Conservation (phyloP, 2,888 invertebrate species). For the Adineta ricciae region DNA sequence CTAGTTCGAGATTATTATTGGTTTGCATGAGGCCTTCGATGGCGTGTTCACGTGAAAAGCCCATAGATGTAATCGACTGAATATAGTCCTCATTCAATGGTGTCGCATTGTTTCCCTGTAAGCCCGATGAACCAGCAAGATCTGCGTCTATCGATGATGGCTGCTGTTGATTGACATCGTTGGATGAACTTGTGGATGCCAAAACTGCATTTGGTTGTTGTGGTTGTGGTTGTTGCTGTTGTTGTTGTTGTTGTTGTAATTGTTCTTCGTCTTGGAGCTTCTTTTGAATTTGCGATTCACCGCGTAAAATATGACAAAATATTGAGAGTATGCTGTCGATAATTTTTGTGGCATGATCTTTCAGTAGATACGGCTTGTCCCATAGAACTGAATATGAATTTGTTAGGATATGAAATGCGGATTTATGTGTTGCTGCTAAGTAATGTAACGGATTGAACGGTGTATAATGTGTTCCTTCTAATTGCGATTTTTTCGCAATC, state of each 20-base stretch:
- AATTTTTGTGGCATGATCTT: conserved; percentile 66
- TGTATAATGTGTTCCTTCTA: conserved; percentile 36
- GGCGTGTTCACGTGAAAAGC: conserved; percentile 29
- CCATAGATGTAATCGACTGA: conserved; percentile 26
- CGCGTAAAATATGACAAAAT: conserved; percentile 62
- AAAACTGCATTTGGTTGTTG: neutral
- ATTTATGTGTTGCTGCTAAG: conserved; percentile 64
- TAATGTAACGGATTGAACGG: conserved; percentile 61
- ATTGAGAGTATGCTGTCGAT: conserved; percentile 65
- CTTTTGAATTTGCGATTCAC: conserved; percentile 56
- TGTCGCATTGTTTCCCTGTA: conserved; percentile 34
- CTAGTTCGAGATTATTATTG: conserved; percentile 29
- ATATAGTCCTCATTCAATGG: conserved; percentile 23
- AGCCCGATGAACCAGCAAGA: conserved; percentile 37
- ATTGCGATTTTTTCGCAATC: neutral
- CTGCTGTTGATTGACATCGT: conserved; percentile 36
- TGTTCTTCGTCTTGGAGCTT: conserved; percentile 43
- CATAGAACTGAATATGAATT: conserved; percentile 55
- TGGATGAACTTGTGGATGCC: conserved; percentile 34
- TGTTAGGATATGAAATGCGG: conserved; percentile 40
- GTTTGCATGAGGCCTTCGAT: conserved; percentile 27
- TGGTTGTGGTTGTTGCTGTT: conserved; percentile 36
- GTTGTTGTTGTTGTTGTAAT: conserved; percentile 27
- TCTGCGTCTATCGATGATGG: conserved; percentile 21
- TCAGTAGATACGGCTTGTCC: conserved; percentile 65